These are phyloP conservation scores for Mycetomoellerius zeteki DNA, from an alignment of 1,140 invertebrate genomes.

Conservation along the genomic window DNA sequence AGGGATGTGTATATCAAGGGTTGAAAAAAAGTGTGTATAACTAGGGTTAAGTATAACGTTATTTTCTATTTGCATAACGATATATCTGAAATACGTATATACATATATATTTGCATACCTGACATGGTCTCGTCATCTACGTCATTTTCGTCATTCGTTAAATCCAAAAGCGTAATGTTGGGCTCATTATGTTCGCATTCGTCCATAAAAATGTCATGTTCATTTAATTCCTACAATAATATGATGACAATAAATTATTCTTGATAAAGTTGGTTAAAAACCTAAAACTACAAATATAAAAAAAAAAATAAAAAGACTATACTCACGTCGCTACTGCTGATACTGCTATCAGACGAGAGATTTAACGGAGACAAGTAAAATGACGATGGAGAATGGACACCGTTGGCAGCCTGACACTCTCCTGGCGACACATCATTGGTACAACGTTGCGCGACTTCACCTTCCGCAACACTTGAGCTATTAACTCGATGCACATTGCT, in stretches of 20 bases:
- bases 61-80: too few species aligned
- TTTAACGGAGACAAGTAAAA: conserved; percentile 70
- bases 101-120: conserved; percentile 84
- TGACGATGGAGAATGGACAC: conserved; percentile 72
- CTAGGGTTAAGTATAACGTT: too few species aligned
- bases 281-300: not conserved
- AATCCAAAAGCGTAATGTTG: conserved; percentile 85
- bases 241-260: conserved; percentile 45
- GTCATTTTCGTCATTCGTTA: conserved; percentile 93
- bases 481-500: conserved; percentile 26
- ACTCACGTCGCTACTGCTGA: conserved; percentile 81
- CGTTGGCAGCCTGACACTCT: conserved; percentile 69
- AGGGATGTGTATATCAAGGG: too few species aligned
- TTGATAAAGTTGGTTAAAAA: not conserved
- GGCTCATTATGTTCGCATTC: conserved; percentile 86
- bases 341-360: conserved; percentile 83
- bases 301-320: not conserved
- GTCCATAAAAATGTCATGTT: conserved; percentile 89
- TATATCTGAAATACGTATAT: not conserved
- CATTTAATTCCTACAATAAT: conserved; percentile 89
- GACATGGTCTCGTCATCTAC: conserved; percentile 95
- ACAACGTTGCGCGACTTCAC: conserved; percentile 21
- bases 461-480: not conserved
- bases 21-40: too few species aligned
- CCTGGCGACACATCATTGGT: conserved; percentile 21